Percentiles rank a stretch among this genome's conserved stretches.
These are phyloP conservation scores for Lipophrys pholis DNA, from an alignment of 2,113 vertebrate genomes.

Conservation along the genomic window DNA sequence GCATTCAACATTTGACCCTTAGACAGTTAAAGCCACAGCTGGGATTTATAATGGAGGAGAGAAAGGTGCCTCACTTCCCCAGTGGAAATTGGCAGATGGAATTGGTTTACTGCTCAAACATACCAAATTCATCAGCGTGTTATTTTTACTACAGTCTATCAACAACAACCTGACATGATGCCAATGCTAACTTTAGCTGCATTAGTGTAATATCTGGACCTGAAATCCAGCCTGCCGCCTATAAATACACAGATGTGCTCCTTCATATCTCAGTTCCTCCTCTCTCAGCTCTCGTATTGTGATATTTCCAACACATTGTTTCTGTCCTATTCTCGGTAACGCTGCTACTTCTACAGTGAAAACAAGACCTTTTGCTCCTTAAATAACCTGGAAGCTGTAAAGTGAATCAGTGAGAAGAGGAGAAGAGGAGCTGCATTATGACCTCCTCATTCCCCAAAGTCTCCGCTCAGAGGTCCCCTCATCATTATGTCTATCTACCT, in stretches of 20 bases:
- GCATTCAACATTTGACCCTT: slow-evolving; percentile 75
- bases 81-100: slow-evolving; percentile 70
- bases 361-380: neutral
- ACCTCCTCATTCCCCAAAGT: slow-evolving; percentile 63
- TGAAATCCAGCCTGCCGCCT: slow-evolving; percentile 40
- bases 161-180: slow-evolving; percentile 63
- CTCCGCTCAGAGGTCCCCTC: slow-evolving; percentile 23
- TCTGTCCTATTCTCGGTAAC: slow-evolving; percentile 28
- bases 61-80: slow-evolving; percentile 69
- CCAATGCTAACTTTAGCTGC: slow-evolving; percentile 61
- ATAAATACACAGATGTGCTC: slow-evolving; percentile 64
- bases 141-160: slow-evolving; percentile 65
- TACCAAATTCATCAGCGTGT: slow-evolving; percentile 59
- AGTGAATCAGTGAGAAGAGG: slow-evolving; percentile 8
- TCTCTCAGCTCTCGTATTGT: slow-evolving; percentile 27
- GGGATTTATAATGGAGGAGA: slow-evolving; percentile 76
- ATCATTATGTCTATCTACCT: slow-evolving; percentile 19
- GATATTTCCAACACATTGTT: slow-evolving; percentile 37
- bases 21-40: slow-evolving; percentile 77
- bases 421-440: slow-evolving; percentile 21
- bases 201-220: slow-evolving; percentile 45
- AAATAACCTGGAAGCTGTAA: slow-evolving; percentile 12
- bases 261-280: slow-evolving; percentile 36
- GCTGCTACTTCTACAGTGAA: slow-evolving; percentile 23
- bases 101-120: slow-evolving; percentile 64